Evolutionary conservation across 35 echinoderm and acorn worm genomes (phyloP), one percentile per base, ranked within the genome.

Genomic region (Amphiura filiformis): DNA sequence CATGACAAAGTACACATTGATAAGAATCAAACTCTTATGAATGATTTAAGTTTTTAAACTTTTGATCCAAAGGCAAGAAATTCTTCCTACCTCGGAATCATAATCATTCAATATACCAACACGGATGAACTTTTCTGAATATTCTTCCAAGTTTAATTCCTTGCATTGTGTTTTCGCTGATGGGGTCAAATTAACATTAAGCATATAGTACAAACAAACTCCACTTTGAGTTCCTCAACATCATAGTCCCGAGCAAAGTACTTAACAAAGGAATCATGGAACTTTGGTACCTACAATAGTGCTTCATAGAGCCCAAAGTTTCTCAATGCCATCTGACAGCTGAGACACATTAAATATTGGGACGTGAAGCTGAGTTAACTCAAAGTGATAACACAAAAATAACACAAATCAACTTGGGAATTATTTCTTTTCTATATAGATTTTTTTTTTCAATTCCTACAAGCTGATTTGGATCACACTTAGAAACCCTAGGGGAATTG

Each of bases 341-440:
- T 11, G 7, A 52, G 7, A 20, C 44, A 52, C 7, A 52, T 11
- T 52, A 52, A 7, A 52, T 52, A 17, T 70, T 18, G 26, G 28
- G 28, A 70, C 1, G 26, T 70, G 61, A 70, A 23, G 61, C 26
- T 70, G 61, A 15, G 61, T 70, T 70, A 13, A 23, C 28, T 70
- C 61, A 26, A 26, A 18, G 15, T 70, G 61, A 30, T 5, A 23
- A n/a, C 2, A 70, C 2, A 70, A 18, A 70, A 52, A 11, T 7
- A 70, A 70, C 61, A 70, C 61, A 70, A 70, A 13, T 70, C 61
- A 70, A 70, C 61, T 70, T 70, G 15, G 61, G 61, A 70, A 70
- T 70, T 30, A 18, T 70, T 30, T 15, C 26, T 26, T 70, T 70
- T 70, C 26, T 70, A 30, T 11, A 2, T 30, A 3, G 7, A 13